phyloP scores from a whole-genome alignment of 92 coral and sea anemone genomes.

The Montipora capitata region DNA sequence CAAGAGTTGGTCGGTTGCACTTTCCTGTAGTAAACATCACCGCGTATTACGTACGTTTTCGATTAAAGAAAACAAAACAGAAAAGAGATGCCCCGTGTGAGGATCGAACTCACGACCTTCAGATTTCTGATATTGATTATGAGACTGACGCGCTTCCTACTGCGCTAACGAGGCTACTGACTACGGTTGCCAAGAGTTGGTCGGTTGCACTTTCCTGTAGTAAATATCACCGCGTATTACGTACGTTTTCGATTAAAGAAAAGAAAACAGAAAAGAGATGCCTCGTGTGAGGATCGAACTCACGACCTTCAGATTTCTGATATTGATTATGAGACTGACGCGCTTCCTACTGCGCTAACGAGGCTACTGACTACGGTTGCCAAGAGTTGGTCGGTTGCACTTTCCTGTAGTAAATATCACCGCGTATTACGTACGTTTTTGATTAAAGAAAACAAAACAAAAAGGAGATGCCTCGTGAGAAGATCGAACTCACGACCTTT shows the following conservation, averaged over 20 bases:
- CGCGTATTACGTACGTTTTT: too few species aligned
- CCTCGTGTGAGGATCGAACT: slow-evolving; percentile 99
- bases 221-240: too few species aligned
- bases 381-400: too few species aligned
- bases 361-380: slow-evolving; percentile 31
- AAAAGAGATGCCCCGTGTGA: slow-evolving; percentile 92
- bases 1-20: too few species aligned
- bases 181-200: too few species aligned
- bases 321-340: slow-evolving; percentile 92
- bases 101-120: slow-evolving; percentile 99
- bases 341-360: slow-evolving; percentile 99
- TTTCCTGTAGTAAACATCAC: too few species aligned
- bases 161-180: slow-evolving; percentile 92
- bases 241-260: too few species aligned
- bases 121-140: slow-evolving; percentile 83
- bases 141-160: slow-evolving; percentile 99
- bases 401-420: too few species aligned
- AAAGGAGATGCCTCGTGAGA: slow-evolving; percentile 87
- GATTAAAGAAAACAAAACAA: too few species aligned
- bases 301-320: slow-evolving; percentile 97
- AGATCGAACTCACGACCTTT: slow-evolving; percentile 99
- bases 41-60: too few species aligned
- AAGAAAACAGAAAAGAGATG: not conserved
- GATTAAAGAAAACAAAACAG: too few species aligned
- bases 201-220: too few species aligned